Conservation (phyloP, 2,797 vertebrate genomes). For the Arnoldichthys spilopterus region DNA sequence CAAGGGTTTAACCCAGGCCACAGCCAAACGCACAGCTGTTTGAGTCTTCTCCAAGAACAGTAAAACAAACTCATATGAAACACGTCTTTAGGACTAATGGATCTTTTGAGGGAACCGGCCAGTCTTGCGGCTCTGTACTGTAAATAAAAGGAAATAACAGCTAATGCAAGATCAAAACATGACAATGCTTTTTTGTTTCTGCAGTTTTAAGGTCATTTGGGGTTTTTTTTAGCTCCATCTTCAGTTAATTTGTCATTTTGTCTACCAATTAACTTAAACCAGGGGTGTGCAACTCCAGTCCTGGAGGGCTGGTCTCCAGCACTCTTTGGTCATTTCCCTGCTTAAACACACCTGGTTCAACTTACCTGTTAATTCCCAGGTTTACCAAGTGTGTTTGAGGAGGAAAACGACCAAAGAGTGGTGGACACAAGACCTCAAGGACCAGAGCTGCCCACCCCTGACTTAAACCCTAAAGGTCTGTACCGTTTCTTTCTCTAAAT, state of each 20-base stretch:
- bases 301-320: too few relatives aligned
- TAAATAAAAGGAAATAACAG: conserved; percentile 38
- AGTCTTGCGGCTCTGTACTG: conserved; percentile 15
- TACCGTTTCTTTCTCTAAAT: too few relatives aligned
- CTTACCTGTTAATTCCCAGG: too few relatives aligned
- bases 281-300: too few relatives aligned
- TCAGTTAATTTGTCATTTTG: background rate
- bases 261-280: background rate
- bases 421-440: too few relatives aligned
- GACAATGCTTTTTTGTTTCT: background rate
- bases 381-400: too few relatives aligned
- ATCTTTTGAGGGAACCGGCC: conserved; percentile 37
- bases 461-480: background rate
- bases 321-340: too few relatives aligned
- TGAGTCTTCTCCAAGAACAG: conserved; percentile 37
- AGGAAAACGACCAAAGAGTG: too few relatives aligned
- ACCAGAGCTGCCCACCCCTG: too few relatives aligned
- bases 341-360: too few relatives aligned
- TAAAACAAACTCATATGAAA: conserved; percentile 52
- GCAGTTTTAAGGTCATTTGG: background rate
- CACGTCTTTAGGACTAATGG: conserved; percentile 47
- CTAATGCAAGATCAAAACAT: background rate
- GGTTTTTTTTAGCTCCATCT: background rate
- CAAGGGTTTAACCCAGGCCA: conserved; percentile 42
- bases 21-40: conserved; percentile 52